Evolutionary conservation across 2,888 invertebrate genomes (phyloP).

Genomic region (Achlya flavicornis): DNA sequence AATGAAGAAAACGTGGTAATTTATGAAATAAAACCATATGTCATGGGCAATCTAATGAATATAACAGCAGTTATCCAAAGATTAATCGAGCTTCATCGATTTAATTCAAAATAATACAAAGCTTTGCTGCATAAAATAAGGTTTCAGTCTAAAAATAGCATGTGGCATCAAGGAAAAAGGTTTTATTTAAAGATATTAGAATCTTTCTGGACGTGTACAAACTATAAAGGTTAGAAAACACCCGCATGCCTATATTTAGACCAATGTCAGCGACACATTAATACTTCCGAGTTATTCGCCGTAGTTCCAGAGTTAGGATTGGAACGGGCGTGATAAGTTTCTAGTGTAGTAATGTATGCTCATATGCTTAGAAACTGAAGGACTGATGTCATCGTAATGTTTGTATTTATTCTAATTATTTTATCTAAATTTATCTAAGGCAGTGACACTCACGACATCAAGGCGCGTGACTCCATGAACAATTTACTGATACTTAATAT

Average conservation of each 20-base stretch:
- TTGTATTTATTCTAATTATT: neutral
- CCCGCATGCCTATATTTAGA: slow-evolving; percentile 12
- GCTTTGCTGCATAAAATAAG: too few relatives aligned
- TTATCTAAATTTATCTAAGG: neutral
- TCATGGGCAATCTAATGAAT: too few relatives aligned
- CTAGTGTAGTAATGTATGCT: neutral
- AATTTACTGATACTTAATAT: neutral
- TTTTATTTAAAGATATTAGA: neutral
- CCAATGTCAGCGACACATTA: slow-evolving; percentile 9
- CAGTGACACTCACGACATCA: neutral
- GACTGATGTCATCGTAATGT: neutral
- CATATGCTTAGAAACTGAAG: neutral
- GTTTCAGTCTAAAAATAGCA: neutral
- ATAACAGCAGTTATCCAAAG: too few relatives aligned
- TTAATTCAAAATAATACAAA: too few relatives aligned
- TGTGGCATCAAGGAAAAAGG: neutral
- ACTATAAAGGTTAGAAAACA: neutral
- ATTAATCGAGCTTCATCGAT: too few relatives aligned
- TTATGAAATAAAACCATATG: too few relatives aligned
- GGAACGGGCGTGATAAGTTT: slow-evolving; percentile 4
- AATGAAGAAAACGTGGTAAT: too few relatives aligned
- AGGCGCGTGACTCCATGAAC: neutral
- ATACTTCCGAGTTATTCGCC: neutral
- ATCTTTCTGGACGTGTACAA: neutral
- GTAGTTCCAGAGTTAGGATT: neutral